A percentile compares a stretch with the other conserved stretches of the same genome.
These are phyloP conservation scores for Promerops cafer DNA, from an alignment of 2,113 vertebrate genomes.

Conservation along the genomic window DNA sequence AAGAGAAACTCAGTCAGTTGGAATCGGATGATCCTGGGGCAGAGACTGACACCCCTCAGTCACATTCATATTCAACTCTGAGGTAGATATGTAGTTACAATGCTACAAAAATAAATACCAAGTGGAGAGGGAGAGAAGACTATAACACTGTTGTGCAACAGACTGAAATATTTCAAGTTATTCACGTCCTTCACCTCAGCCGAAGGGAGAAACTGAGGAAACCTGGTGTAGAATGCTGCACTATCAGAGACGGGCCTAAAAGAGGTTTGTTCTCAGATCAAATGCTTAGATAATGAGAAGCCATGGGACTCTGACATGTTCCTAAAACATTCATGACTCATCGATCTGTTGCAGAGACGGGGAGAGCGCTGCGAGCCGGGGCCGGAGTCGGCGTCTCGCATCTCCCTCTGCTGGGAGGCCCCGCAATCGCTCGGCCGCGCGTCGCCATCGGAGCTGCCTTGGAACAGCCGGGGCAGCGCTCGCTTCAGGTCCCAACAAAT, in stretches of 20 bases:
- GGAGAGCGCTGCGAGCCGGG: background rate
- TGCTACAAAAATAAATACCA: background rate
- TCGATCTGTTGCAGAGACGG: background rate
- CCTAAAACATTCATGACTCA: background rate
- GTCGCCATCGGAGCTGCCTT: rapidly evolving
- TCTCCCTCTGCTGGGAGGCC: constrained; percentile 16
- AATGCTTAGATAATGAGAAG: background rate
- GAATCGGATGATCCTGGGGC: background rate
- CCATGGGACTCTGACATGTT: background rate
- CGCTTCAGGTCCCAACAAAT: background rate
- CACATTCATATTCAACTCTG: background rate
- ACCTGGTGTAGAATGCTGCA: no score
- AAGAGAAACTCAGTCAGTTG: background rate
- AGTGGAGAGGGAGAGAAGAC: background rate
- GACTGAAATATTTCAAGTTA: background rate
- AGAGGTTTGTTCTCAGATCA: background rate
- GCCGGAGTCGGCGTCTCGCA: background rate
- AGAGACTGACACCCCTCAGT: background rate
- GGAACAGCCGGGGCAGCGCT: background rate
- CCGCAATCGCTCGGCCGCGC: background rate
- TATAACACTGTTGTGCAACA: background rate
- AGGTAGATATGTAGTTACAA: background rate
- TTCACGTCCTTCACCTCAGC: background rate
- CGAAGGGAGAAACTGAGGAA: background rate
- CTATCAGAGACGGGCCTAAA: background rate